phyloP scores from a whole-genome alignment of 2,113 vertebrate species.

The Prochilodus magdalenae region DNA sequence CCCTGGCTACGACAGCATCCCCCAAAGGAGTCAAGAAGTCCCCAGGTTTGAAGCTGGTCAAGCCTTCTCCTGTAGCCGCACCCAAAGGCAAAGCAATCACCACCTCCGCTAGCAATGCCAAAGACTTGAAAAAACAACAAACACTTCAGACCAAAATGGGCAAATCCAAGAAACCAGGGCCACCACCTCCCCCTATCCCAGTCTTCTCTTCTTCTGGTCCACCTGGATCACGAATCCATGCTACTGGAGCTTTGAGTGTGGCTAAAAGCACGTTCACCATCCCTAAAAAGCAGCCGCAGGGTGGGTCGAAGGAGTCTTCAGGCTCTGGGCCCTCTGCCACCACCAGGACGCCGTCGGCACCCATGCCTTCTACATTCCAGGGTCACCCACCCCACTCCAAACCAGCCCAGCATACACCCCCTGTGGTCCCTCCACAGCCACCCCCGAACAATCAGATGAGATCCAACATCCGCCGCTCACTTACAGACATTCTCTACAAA shows the following conservation, averaged over 20 bases:
- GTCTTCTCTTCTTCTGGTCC: constrained; percentile 66
- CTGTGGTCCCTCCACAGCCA: constrained; percentile 65
- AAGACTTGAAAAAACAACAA: constrained; percentile 64
- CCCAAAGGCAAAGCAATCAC: constrained; percentile 67
- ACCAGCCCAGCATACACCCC: constrained; percentile 53
- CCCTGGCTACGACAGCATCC: constrained; percentile 29
- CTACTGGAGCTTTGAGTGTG: constrained; percentile 76
- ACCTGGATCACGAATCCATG: constrained; percentile 73
- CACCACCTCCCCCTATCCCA: constrained; percentile 55
- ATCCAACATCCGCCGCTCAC: constrained; percentile 93
- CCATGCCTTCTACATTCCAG: constrained; percentile 58
- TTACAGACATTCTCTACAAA: constrained; percentile 96
- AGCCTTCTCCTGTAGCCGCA: constrained; percentile 53
- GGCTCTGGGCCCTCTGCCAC: constrained; percentile 54
- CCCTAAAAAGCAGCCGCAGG: constrained; percentile 79
- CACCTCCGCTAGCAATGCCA: constrained; percentile 45
- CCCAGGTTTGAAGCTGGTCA: constrained; percentile 56
- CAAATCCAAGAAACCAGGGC: constrained; percentile 68
- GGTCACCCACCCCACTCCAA: constrained; percentile 60
- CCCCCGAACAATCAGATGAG: constrained; percentile 95
- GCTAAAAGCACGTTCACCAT: constrained; percentile 79
- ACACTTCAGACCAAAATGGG: constrained; percentile 50
- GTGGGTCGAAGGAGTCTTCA: constrained; percentile 65
- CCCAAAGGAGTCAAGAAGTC: constrained; percentile 67
- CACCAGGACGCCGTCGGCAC: constrained; percentile 66